Evolutionary conservation across 1,140 invertebrate species (phyloP).

Genomic region (Drosophila bipectinata): DNA sequence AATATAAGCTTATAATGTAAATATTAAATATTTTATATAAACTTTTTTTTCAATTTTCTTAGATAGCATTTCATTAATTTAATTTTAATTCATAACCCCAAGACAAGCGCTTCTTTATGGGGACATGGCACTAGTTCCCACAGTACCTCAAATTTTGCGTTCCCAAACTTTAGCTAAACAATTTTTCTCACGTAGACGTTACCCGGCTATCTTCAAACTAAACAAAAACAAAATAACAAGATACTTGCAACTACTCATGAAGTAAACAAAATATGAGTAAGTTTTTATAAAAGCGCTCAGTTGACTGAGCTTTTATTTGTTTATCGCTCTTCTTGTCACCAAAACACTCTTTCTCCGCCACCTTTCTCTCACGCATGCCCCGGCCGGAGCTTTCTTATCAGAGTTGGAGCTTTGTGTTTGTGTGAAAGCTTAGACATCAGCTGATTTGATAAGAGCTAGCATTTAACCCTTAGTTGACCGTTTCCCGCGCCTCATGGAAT

Average conservation of each 20-base stretch:
- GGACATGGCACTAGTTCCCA: background rate
- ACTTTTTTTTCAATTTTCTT: too few relatives aligned
- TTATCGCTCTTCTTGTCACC: slow-evolving; percentile 2
- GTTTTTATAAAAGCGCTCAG: slow-evolving; percentile 5
- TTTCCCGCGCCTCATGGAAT: slow-evolving; percentile 5
- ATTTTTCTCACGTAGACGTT: slow-evolving; percentile 28
- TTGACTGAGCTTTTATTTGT: slow-evolving; percentile 11
- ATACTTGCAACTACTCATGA: slow-evolving; percentile 32
- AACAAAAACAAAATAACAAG: slow-evolving; percentile 4
- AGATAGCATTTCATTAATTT: too few relatives aligned
- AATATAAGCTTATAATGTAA: background rate
- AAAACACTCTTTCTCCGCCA: slow-evolving; percentile 3
- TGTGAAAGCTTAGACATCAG: slow-evolving; percentile 49
- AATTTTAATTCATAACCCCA: background rate
- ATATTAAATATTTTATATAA: background rate
- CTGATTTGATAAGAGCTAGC: slow-evolving; percentile 58
- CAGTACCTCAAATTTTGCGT: background rate
- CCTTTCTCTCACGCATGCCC: slow-evolving; percentile 54
- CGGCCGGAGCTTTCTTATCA: slow-evolving; percentile 70
- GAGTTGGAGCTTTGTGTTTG: slow-evolving; percentile 17
- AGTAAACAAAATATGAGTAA: slow-evolving; percentile 51
- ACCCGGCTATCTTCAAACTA: slow-evolving; percentile 10
- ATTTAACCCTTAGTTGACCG: slow-evolving; percentile 67
- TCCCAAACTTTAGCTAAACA: slow-evolving; percentile 10
- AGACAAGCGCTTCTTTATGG: background rate